Base-by-base conservation (phyloP, 2,797 vertebrate genomes). In the Microchirus variegatus region DNA sequence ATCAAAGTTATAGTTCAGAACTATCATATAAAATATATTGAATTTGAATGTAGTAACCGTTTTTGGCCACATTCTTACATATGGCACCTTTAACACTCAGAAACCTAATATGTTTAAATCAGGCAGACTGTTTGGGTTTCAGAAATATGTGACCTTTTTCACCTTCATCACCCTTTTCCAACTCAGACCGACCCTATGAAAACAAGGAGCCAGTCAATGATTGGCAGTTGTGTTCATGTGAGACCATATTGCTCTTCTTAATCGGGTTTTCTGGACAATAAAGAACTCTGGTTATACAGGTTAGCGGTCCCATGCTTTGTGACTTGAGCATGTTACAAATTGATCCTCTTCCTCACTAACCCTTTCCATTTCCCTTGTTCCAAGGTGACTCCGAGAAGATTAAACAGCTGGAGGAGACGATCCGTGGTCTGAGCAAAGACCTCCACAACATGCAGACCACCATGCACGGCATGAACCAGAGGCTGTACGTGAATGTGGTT, bases 351-450 rank as follows among this genome's bases (percentile, higher is more conserved):
- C 31, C 31, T 8, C 31, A 31, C 9, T 48, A 3, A 2, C 4
- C 45, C 1, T 35, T 16, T n/a, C n/a, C 2, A 8, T 63, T 18
- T 45, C n/a, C 9, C n/a, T 13, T 56, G 7, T 57, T 49, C 66
- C 11, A 58, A 95, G 97, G 91, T 16, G 93, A 97, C 17, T 72
- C 77, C 0, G 93, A 94, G 74, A 96, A 93, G 80, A 88, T 98
- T 18, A 86, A 58, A 31, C 90, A 92, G 70, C 90, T 98, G 80
- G 96, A 98, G 77, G 94, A 95, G 59, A 95, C 93, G 15, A 94
- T 97, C 63, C 94, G 90, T 5, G 91, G 83, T 70, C 87, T 98
- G 74, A 93, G 87, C 38, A 94, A 94, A 81, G 93, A 96, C 68
- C 81, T 98, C 48, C 91, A 92, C 79, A 93, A 87, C 72, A 86